These are phyloP conservation scores for Adelognathus sp. DNA, from an alignment of 2,888 invertebrate genomes.

Conservation along the genomic window DNA sequence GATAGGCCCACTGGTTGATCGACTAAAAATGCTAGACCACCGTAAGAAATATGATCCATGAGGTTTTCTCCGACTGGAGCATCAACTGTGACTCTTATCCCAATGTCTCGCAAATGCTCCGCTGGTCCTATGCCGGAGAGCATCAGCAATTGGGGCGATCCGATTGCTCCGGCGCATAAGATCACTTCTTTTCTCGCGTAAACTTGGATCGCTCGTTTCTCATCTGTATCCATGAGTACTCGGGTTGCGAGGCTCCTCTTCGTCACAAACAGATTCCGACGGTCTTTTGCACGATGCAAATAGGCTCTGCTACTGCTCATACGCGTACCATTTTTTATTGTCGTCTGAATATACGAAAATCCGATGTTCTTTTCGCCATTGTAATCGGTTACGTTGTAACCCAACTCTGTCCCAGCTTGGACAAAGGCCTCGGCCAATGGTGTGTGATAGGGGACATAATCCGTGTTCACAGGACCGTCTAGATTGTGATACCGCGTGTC, in stretches of 20 bases:
- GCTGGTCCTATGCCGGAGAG: constrained; percentile 85
- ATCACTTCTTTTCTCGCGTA: constrained; percentile 91
- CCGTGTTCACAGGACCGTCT: constrained; percentile 84
- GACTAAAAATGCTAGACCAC: constrained; percentile 83
- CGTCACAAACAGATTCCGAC: constrained; percentile 87
- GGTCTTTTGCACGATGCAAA: constrained; percentile 82
- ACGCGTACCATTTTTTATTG: constrained; percentile 84
- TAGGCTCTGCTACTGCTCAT: constrained; percentile 85
- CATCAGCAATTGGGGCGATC: constrained; percentile 95
- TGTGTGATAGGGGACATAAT: constrained; percentile 83
- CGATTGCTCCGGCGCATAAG: constrained; percentile 92
- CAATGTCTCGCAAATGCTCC: constrained; percentile 82
- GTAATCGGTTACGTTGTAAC: constrained; percentile 86
- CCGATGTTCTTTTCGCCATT: constrained; percentile 86
- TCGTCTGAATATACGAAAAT: constrained; percentile 86
- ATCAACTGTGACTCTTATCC: constrained; percentile 84
- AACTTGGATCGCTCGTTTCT: constrained; percentile 85
- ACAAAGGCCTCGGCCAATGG: constrained; percentile 85
- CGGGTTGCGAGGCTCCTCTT: constrained; percentile 85
- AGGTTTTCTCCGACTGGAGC: constrained; percentile 85
- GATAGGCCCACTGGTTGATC: constrained; percentile 79
- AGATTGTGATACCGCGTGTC: constrained; percentile 83
- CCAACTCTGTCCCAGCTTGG: constrained; percentile 84
- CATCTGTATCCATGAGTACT: constrained; percentile 85
- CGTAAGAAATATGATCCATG: constrained; percentile 85